Conservation (phyloP, 2,797 vertebrate genomes). For the Eulemur coronatus region DNA sequence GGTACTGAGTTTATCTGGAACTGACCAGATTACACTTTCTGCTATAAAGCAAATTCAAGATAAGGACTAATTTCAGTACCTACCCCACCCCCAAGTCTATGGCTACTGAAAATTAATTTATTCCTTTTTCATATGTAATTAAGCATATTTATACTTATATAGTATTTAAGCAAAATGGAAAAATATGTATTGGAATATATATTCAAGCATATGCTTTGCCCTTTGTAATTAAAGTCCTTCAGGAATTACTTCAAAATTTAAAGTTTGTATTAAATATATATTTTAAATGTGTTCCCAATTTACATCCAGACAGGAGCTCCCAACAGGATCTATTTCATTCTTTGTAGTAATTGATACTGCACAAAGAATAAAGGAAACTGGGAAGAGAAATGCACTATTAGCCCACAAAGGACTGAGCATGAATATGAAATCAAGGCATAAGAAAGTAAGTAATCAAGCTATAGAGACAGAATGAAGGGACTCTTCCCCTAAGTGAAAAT, state of each 20-base stretch:
- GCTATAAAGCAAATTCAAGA: background rate
- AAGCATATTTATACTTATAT: background rate
- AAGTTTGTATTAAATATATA: background rate
- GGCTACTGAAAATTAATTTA: background rate
- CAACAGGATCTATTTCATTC: background rate
- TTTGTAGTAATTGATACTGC: background rate
- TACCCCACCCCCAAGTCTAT: background rate
- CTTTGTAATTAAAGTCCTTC: background rate
- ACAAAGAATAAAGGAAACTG: background rate
- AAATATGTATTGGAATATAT: background rate
- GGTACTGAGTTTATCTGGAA: background rate
- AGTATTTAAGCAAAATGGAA: background rate
- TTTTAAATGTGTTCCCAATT: background rate
- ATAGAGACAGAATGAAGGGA: conserved; percentile 8
- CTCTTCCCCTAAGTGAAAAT: conserved; percentile 33
- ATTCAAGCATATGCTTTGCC: background rate
- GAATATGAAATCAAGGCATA: background rate
- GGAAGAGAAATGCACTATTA: background rate
- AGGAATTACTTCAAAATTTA: background rate
- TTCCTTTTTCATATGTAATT: background rate
- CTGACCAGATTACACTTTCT: background rate
- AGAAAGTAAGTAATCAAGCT: conserved; percentile 12
- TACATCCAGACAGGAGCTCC: background rate
- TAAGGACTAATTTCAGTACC: background rate
- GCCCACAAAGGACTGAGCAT: background rate